A percentile compares a stretch with the other conserved stretches of the same genome.
These are phyloP conservation scores for Crypturellus tataupa DNA, from an alignment of 2,797 vertebrate species.

Conservation along the genomic window DNA sequence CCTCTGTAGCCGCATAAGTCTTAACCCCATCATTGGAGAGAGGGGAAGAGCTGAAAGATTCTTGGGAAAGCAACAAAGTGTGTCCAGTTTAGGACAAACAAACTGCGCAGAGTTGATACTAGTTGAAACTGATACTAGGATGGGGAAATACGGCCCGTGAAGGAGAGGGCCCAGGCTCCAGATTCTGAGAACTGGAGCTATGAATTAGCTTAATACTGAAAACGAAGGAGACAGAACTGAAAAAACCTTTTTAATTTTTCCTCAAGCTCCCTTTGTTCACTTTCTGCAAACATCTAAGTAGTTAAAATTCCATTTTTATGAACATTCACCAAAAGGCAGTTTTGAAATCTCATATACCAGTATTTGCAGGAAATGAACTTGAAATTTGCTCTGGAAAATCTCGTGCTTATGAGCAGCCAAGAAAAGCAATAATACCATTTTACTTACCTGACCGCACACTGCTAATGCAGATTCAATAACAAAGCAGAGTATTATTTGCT, in stretches of 20 bases:
- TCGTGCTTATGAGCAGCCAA: not conserved
- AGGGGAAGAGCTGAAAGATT: not conserved
- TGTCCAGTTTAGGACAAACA: not conserved
- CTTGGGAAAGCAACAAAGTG: not conserved
- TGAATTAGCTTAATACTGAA: not conserved
- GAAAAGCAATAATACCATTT: not conserved
- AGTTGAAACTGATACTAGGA: no score
- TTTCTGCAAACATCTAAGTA: not conserved
- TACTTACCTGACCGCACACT: not conserved
- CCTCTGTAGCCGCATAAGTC: not conserved
- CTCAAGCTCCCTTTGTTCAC: not conserved
- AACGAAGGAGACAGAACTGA: not conserved
- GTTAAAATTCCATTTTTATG: not conserved
- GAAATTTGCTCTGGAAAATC: slow-evolving; percentile 27
- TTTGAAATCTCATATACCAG: slow-evolving; percentile 17
- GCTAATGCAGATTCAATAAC: not conserved
- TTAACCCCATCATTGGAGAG: not conserved
- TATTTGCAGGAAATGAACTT: slow-evolving; percentile 39
- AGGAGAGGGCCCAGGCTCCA: not conserved
- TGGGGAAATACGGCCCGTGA: not conserved
- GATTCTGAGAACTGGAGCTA: not conserved
- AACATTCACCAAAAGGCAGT: slow-evolving; percentile 3
- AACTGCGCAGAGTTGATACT: not conserved
- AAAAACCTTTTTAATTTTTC: not conserved
- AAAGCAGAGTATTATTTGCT: not conserved